Evolutionary conservation across 2,113 vertebrate species (phyloP).

Genomic region (Dipodomys ordii): DNA sequence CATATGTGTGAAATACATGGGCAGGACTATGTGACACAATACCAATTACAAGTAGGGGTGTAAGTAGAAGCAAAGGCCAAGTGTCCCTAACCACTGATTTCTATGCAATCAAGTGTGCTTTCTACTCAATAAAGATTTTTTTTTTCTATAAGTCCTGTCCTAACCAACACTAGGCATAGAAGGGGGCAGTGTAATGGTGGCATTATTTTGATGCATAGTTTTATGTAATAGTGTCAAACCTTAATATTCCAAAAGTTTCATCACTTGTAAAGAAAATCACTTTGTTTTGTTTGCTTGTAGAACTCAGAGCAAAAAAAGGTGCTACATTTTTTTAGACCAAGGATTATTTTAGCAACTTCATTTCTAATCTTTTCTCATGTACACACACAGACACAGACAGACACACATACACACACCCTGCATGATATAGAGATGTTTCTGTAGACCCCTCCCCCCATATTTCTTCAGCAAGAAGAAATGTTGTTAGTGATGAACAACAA

Average conservation of each 20-base stretch:
- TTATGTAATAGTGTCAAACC: conserved; percentile 58
- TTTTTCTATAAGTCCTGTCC: conserved; percentile 39
- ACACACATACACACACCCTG: not conserved
- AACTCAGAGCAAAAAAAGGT: not conserved
- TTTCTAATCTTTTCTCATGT: not conserved
- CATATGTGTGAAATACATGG: not conserved
- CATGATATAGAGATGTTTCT: not conserved
- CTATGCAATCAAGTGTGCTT: not conserved
- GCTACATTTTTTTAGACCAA: conserved; percentile 50
- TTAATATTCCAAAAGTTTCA: conserved; percentile 46
- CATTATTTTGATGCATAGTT: conserved; percentile 55
- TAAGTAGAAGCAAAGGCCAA: not conserved
- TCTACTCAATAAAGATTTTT: not conserved
- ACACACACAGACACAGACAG: not conserved
- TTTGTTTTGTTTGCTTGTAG: conserved; percentile 70
- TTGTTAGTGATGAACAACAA: conserved; percentile 37
- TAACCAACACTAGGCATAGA: not conserved
- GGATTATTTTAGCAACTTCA: conserved; percentile 58
- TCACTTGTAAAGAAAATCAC: conserved; percentile 64
- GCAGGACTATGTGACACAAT: fast-evolving
- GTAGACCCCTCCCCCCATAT: conserved; percentile 13
- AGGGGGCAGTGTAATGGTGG: conserved; percentile 11
- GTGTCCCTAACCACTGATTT: not conserved
- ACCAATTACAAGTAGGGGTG: not conserved
- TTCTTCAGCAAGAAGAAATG: conserved; percentile 63